Conservation (phyloP, 2,113 vertebrate species). For the Pluvialis apricaria region DNA sequence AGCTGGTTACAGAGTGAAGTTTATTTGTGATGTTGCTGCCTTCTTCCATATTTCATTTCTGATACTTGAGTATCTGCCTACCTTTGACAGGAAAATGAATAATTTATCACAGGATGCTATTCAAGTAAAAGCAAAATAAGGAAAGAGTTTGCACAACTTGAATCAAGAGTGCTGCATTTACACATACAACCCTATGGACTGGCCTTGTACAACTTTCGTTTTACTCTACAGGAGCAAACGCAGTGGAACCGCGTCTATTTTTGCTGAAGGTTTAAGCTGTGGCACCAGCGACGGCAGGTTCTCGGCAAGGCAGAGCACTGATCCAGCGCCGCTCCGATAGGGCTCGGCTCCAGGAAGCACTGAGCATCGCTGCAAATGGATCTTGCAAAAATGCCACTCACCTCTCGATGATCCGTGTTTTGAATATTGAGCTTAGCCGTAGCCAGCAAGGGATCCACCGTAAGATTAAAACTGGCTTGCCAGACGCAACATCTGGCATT, state of each 20-base stretch:
- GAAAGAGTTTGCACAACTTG: background rate
- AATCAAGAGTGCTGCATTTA: background rate
- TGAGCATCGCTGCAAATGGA: background rate
- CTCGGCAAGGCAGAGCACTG: too few relatives aligned
- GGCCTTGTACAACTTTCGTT: background rate
- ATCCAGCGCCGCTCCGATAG: background rate
- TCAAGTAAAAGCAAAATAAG: background rate
- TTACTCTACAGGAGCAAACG: background rate
- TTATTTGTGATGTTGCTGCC: background rate
- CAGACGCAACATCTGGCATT: background rate
- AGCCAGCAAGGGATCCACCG: background rate
- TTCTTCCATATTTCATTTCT: background rate
- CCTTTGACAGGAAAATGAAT: background rate
- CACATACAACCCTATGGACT: background rate
- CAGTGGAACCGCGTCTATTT: background rate
- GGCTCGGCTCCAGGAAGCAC: background rate
- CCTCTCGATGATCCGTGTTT: fast-evolving
- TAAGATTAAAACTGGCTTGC: background rate
- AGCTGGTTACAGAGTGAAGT: background rate
- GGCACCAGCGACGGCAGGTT: background rate
- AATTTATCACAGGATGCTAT: background rate
- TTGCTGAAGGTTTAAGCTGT: background rate
- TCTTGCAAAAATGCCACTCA: background rate
- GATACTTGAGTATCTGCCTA: background rate
- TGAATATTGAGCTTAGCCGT: background rate